Conservation (phyloP, 2,797 vertebrate genomes). For the Peromyscus aztecus region DNA sequence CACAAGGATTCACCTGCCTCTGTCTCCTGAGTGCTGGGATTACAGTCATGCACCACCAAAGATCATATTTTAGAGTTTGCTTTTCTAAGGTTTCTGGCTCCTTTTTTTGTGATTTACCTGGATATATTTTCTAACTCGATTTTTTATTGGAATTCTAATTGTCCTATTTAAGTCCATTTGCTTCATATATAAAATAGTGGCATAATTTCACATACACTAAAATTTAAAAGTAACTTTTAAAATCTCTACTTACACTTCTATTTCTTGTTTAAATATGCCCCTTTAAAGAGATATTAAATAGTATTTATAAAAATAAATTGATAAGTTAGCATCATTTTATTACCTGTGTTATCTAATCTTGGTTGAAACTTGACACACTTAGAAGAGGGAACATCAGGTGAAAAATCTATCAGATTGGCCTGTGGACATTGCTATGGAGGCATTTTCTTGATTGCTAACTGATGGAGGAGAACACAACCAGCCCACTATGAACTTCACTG, state of each 20-base stretch:
- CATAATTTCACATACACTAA: background rate
- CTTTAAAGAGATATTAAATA: background rate
- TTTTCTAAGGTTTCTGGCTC: background rate
- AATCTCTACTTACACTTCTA: background rate
- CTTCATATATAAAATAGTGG: constrained; percentile 26
- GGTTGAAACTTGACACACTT: background rate
- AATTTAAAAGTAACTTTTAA: background rate
- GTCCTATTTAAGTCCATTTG: background rate
- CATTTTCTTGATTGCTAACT: background rate
- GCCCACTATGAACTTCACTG: background rate
- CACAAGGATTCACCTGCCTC: too few species aligned
- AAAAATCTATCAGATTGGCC: background rate
- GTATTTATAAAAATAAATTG: background rate
- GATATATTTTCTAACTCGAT: constrained; percentile 15
- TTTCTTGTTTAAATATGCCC: constrained; percentile 3
- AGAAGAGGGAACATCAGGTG: background rate
- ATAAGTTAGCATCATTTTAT: background rate
- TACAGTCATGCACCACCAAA: background rate
- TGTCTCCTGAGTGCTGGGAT: too few species aligned
- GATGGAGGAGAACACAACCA: background rate
- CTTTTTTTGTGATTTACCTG: background rate
- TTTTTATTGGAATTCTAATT: constrained; percentile 19
- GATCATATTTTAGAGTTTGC: constrained; percentile 1
- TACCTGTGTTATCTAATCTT: background rate
- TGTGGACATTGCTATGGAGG: too few species aligned